These are phyloP conservation scores for Platycheirus albimanus DNA, from an alignment of 2,888 invertebrate species.

Conservation along the genomic window DNA sequence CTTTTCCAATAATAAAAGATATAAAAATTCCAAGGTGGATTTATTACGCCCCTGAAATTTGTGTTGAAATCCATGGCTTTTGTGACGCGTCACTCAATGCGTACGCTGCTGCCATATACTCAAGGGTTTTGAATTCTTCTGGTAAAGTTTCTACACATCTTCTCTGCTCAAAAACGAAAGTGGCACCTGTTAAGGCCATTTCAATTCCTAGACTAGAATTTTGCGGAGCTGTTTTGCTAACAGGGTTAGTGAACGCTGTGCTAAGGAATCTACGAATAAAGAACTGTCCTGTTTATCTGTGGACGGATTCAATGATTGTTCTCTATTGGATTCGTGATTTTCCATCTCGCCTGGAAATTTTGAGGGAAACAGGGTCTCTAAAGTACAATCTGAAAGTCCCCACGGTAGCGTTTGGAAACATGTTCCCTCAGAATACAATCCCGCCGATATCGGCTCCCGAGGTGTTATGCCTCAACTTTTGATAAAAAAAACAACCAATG, in stretches of 20 bases:
- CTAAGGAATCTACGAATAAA: not conserved
- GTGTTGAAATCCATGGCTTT: conserved; percentile 58
- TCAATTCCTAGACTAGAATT: conserved; percentile 54
- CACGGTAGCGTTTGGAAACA: conserved; percentile 47
- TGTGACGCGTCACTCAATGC: conserved; percentile 61
- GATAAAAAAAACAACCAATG: conserved; percentile 2
- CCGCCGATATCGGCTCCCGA: conserved; percentile 56
- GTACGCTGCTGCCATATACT: conserved; percentile 40
- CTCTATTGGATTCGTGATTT: conserved; percentile 6
- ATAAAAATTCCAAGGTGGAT: conserved; percentile 7
- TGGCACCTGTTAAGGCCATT: conserved; percentile 49
- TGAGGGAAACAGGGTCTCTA: not conserved
- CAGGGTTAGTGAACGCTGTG: conserved; percentile 10
- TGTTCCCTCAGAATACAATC: conserved; percentile 54
- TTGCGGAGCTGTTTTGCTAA: conserved; percentile 46
- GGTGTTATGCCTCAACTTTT: conserved; percentile 10
- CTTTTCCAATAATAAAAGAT: conserved; percentile 7
- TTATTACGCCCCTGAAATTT: not conserved
- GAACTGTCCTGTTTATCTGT: not conserved
- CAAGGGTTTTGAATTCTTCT: not conserved
- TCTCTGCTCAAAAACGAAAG: conserved; percentile 30
- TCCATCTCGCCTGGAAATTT: conserved; percentile 26
- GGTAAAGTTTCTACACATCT: not conserved
- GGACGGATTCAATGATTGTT: conserved; percentile 21
- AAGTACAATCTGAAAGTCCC: conserved; percentile 20